Percentiles rank a stretch among this genome's conserved stretches.
phyloP scores from a whole-genome alignment of 2,888 invertebrate species.

The Nomada lathburiana region DNA sequence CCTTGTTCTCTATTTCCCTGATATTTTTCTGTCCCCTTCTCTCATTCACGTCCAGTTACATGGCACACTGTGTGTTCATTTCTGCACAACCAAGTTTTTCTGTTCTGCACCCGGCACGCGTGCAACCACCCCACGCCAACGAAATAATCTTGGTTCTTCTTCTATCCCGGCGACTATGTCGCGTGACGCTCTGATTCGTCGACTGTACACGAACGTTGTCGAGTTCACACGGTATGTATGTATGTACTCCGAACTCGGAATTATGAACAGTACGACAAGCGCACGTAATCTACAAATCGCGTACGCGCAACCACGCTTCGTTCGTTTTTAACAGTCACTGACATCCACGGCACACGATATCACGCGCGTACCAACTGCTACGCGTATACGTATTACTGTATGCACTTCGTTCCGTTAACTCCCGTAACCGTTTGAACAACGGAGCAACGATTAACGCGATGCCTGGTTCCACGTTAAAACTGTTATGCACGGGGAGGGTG shows the following conservation, averaged over 20 bases:
- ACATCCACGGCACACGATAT: slow-evolving; percentile 13
- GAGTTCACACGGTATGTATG: slow-evolving; percentile 4
- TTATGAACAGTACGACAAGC: neutral
- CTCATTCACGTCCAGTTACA: neutral
- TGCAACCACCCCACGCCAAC: slow-evolving; percentile 34
- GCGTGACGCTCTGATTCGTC: slow-evolving; percentile 25
- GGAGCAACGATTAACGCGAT: neutral
- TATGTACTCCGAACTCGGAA: neutral
- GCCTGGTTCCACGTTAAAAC: too few species aligned
- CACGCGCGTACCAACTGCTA: slow-evolving; percentile 5
- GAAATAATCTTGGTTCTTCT: slow-evolving; percentile 1
- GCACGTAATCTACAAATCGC: slow-evolving; percentile 8
- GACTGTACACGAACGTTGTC: slow-evolving; percentile 8
- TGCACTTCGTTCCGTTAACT: slow-evolving; percentile 8
- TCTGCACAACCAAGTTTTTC: slow-evolving; percentile 23
- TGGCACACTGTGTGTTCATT: neutral
- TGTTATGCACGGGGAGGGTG: neutral
- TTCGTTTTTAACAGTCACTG: slow-evolving; percentile 10
- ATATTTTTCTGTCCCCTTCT: neutral
- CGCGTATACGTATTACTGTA: neutral
- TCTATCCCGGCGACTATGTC: slow-evolving; percentile 2
- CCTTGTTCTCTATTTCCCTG: slow-evolving; percentile 29
- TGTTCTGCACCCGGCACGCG: slow-evolving; percentile 22
- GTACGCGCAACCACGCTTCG: slow-evolving; percentile 14
- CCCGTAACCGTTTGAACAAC: neutral